Base-by-base conservation (phyloP, 2,113 vertebrate species). In the Morone chrysops region DNA sequence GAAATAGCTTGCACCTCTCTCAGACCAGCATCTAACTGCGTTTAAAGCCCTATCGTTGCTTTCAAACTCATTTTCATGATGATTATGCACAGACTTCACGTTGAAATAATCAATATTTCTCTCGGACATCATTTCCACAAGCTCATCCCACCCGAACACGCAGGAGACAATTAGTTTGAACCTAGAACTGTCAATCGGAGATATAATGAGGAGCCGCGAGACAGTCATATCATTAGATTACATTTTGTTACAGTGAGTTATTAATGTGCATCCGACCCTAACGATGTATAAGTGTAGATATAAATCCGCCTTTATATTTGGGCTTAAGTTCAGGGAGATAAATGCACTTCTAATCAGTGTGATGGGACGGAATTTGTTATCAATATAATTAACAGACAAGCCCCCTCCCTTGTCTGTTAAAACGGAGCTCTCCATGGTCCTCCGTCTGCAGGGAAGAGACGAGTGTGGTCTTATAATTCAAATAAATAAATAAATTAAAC, bases 381-480 rank as follows among this genome's bases (percentile, higher is more conserved):
- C 16, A 71, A 75, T 80, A 85, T 91, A 92, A 93, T 92, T 87
- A 91, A 74, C 59, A 47, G 43, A 18, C 16, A 31, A 31, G 31
- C 31, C 2, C 31, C 31, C 31, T 31, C 31, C 31, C 31, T 31
- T 31, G 47, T 18, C 40, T 67, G 20, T 5, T 48, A 0, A 59
- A 45, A 60, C 31, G 92, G 95, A 94, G 92, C 93, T 95, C 86
- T 94, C 93, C 93, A 92, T 90, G 93, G 91, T 94, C 82, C 92
- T 88, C 76, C 86, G 9, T 68, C 47, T 63, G 41, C 12, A 72
- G 2, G 22, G 25, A 50, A 31, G 10, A 48, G 53, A 70, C 17
- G 25, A 41, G 12, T 41, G 13, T 0, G 0, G 0, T 17, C 2
- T 40, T 13, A 18, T 60, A 12, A 59, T 48, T 45, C 5, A 82